Base-by-base conservation (phyloP, 2,888 invertebrate genomes). In the Oegoconia quadripuncta region DNA sequence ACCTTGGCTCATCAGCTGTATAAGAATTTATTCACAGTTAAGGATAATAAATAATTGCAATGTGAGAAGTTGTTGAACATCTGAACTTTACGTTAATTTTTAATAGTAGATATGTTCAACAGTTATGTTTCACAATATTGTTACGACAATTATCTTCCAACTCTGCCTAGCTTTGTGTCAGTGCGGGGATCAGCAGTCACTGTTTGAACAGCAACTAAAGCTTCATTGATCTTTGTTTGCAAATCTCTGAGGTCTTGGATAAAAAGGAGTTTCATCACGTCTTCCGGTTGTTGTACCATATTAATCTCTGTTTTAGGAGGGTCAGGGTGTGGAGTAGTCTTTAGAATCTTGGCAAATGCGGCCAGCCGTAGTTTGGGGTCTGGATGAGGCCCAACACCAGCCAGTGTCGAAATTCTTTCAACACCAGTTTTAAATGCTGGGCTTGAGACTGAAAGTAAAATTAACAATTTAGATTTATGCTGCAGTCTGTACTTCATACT, bases 111-210 rank as follows among this genome's bases (percentile, higher is more conserved):
- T 3, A 17, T 30, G 16, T 3, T 16, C 16, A 16, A 16, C 9
- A 29, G 2, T 23, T 14, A 29, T 39, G 37, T 27, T 25, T 13
- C 13, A 23, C 20, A 28, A 15, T 15, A 22, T 8, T 14, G 15
- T 12, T 23, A 23, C 15, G 3, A 13, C 7, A 44, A 43, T 77
- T 83, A 81, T 79, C 79, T 76, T 17, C 98, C 98, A 53, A 98
- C 97, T 90, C 95, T 94, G 35, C 98, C 98, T 31, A 99, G 86
- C 70, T 93, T 93, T 0, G 97, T 96, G 69, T 99, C 97, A 46
- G 98, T 99, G 83, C 97, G 97, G 2, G 98, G 99, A 88, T 99
- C 94, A 3, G 98, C 98, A 1, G 99, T 99, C 1, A 99, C 89
- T 45, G 88, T 91, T 86, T 99, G 99, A 3, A 97, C 95, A 29